Evolutionary conservation across 2,113 vertebrate genomes (phyloP), one percentile per base, ranked within the genome.

Genomic region (Pelmatolapia mariae): DNA sequence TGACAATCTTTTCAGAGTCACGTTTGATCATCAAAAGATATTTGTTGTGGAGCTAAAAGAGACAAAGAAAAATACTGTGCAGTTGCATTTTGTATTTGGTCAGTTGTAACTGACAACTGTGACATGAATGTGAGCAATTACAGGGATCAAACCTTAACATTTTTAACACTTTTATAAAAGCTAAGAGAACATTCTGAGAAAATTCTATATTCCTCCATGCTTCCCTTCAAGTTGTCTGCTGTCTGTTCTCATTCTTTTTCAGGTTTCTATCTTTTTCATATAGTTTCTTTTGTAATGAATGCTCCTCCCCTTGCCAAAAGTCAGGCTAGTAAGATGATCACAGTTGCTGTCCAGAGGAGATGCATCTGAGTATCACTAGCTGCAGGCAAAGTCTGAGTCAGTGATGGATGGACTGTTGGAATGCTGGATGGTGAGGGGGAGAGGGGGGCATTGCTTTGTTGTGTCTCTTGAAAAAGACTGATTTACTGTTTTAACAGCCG

Each of bases 271-370:
- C 83, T 89, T 93, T 76, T 92, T 88, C 10, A 86, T 85, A 71
- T 85, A 71, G 88, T 89, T 89, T 36, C 81, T 92, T 95, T 93
- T 89, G 83, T 88, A 89, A 89, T 91, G 91, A 85, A 89, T 79
- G 73, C 82, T 82, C 83, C 83, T 78, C 63, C 81, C 56, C 90
- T 94, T 93, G 94, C 89, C 63, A n/a, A 54, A 7, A 82, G 83
- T 24, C 71, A 89, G 87, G 80, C 86, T 88, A 89, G 93, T 93
- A 94, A 95, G 87, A 94, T 87, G 89, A 96, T 96, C 93, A 88
- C 87, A 71, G 76, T 85, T 86, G 89, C 81, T 91, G 86, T 94
- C 94, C 94, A 87, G 18, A 76, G 57, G 89, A 93, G 81, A 93
- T 88, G 82, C 86, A 86, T 87, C 83, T 92, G 92, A 94, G 86